Evolutionary conservation across 2,888 invertebrate genomes (phyloP).

Genomic region (Zaprionus obscuricornis): DNA sequence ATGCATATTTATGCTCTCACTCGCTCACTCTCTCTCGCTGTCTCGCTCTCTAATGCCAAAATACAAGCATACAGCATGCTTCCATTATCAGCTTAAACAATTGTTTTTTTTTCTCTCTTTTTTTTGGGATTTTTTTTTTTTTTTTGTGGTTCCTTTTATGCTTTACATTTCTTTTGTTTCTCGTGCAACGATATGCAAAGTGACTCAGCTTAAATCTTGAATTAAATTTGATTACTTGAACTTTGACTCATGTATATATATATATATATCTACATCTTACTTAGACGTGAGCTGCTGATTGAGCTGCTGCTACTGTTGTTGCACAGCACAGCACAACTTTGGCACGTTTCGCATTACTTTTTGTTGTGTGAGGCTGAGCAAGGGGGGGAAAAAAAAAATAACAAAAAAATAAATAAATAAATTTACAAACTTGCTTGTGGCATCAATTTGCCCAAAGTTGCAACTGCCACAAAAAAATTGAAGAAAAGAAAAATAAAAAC

Average conservation of each 20-base stretch:
- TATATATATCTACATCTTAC: background rate
- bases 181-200: slow-evolving; percentile 25
- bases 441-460: background rate
- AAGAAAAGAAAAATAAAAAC: too few relatives aligned
- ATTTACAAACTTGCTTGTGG: slow-evolving; percentile 9
- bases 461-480: too few relatives aligned
- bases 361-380: too few relatives aligned
- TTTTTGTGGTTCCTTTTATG: slow-evolving; percentile 7
- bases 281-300: slow-evolving; percentile 5
- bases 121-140: slow-evolving; percentile 3
- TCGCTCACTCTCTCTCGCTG: background rate
- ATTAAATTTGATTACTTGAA: too few relatives aligned
- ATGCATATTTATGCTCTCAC: background rate
- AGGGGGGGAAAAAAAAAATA: too few relatives aligned
- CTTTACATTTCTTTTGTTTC: slow-evolving; percentile 3
- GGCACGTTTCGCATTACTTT: slow-evolving; percentile 19
- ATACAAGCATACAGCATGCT: too few relatives aligned
- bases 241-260: slow-evolving; percentile 13
- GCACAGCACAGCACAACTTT: too few relatives aligned
- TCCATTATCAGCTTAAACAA: slow-evolving; percentile 30
- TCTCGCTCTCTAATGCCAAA: too few relatives aligned
- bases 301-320: background rate
- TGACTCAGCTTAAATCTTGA: slow-evolving; percentile 28
- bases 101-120: background rate
- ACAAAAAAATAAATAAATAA: too few relatives aligned